phyloP scores from a whole-genome alignment of 2,888 invertebrate species.

The Oscheius sp. region DNA sequence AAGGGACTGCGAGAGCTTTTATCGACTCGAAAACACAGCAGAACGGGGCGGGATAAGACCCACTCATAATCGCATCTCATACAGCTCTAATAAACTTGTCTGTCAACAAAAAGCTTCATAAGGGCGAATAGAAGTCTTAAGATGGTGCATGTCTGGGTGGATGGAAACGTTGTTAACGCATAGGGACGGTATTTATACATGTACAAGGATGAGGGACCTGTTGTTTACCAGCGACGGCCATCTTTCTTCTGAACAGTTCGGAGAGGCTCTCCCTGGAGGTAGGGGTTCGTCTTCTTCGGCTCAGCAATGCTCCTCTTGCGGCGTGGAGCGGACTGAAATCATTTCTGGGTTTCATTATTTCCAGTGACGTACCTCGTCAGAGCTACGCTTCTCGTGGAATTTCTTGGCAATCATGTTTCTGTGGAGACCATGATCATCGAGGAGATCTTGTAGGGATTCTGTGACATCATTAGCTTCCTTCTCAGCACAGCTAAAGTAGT shows the following conservation, averaged over 20 bases:
- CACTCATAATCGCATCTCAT: conserved; percentile 9
- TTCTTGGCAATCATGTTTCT: conserved; percentile 72
- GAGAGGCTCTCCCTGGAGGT: conserved; percentile 69
- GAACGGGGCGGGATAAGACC: not conserved
- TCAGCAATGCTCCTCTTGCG: conserved; percentile 63
- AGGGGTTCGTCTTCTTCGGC: conserved; percentile 65
- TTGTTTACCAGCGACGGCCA: conserved; percentile 54
- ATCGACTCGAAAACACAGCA: not conserved
- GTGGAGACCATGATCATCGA: conserved; percentile 70
- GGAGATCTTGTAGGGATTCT: conserved; percentile 62
- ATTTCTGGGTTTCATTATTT: not conserved
- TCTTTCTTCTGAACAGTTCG: conserved; percentile 70
- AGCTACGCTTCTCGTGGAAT: conserved; percentile 70
- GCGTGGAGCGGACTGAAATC: conserved; percentile 61
- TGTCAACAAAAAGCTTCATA: conserved; percentile 35
- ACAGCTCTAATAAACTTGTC: conserved; percentile 5
- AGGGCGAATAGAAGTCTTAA: conserved; percentile 33
- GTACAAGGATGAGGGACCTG: conserved; percentile 24
- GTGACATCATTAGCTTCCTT: conserved; percentile 58
- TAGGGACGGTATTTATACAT: conserved; percentile 26
- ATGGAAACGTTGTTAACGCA: conserved; percentile 5
- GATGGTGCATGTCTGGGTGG: conserved; percentile 8
- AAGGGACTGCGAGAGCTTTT: too few relatives aligned
- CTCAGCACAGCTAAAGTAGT: conserved; percentile 55
- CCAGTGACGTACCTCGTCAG: conserved; percentile 42